Evolutionary conservation across 2,888 invertebrate species (phyloP), one percentile per base, ranked within the genome.

Genomic region (Malthinus seriepunctatus): DNA sequence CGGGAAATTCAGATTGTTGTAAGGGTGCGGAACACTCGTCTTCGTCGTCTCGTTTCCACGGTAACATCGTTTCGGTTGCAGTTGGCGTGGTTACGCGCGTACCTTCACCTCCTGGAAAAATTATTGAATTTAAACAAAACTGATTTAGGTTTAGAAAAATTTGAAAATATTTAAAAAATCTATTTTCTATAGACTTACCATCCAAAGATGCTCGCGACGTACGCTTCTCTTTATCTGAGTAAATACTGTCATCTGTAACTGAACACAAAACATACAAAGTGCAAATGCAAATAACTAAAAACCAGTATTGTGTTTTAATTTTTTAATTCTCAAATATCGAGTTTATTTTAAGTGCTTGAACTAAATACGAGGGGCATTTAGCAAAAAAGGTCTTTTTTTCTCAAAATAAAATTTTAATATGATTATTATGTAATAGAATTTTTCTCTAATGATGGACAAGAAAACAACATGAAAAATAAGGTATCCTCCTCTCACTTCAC

Each of bases 41-140:
- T 71, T 90, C 91, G 70, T 90, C 91, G 63, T 84, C 86, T 5
- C 94, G 86, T 81, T 94, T 94, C 95, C 96, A 96, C 50, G 96
- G 96, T 73, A 95, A 83, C 84, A 93, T 89, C 44, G 89, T 90
- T 80, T 95, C 95, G 1, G 91, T 92, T 2, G 92, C 91, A 2
- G 94, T 95, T 31, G 92, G 94, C 47, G 92, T 93, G 49, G 91
- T 89, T 52, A 91, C 91, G 34, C 91, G 84, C 64, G 88, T 85
- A 70, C 86, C 84, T 67, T 91, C 91, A 56, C 81, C 82, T 66
- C 83, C 82, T 72, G 38, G 14, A 15, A 37, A 49, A 45, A 14
- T 4, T 2, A 1, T 23, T 14, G n/a, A 51, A 37, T n/a, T 0
- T 7, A 8, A 47, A 33, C 33, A n/a, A 32, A 23, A 23, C 23